These are phyloP conservation scores for Zaprionus taronus DNA, from an alignment of 1,140 invertebrate genomes.

Conservation along the genomic window DNA sequence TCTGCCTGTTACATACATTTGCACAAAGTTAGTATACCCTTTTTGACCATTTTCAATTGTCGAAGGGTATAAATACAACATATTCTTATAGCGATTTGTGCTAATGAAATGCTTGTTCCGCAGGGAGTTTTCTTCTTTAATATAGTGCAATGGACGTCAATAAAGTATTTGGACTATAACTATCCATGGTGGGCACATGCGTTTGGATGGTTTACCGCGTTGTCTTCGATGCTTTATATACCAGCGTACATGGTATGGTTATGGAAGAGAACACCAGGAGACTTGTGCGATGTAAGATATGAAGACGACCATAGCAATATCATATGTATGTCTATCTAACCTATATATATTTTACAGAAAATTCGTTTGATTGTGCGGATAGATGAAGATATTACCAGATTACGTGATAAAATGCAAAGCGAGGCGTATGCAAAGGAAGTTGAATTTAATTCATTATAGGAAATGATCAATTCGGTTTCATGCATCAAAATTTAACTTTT, in stretches of 20 bases:
- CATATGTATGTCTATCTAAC: background rate
- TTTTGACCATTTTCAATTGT: too few species aligned
- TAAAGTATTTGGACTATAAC: constrained; percentile 97
- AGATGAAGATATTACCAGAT: constrained; percentile 90
- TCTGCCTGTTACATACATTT: too few species aligned
- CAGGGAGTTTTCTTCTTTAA: constrained; percentile 99
- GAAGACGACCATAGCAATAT: background rate
- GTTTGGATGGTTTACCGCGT: constrained; percentile 96
- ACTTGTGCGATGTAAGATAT: constrained; percentile 90
- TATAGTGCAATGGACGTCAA: constrained; percentile 96
- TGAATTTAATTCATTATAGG: constrained; percentile 68
- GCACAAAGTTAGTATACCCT: too few species aligned
- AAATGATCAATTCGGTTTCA: background rate
- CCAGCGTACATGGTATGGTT: constrained; percentile 96
- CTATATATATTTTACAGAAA: constrained; percentile 87
- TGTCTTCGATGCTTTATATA: constrained; percentile 98
- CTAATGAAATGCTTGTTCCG: constrained; percentile 49
- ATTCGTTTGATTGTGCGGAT: constrained; percentile 92
- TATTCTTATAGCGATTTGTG: background rate
- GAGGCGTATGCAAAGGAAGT: constrained; percentile 84
- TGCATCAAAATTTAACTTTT: background rate
- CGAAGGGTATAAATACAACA: background rate
- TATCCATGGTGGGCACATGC: constrained; percentile 98
- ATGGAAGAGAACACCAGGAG: constrained; percentile 93
- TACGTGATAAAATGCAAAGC: constrained; percentile 91